phyloP scores from a whole-genome alignment of 2,888 invertebrate genomes.

The Philereme vetulata region DNA sequence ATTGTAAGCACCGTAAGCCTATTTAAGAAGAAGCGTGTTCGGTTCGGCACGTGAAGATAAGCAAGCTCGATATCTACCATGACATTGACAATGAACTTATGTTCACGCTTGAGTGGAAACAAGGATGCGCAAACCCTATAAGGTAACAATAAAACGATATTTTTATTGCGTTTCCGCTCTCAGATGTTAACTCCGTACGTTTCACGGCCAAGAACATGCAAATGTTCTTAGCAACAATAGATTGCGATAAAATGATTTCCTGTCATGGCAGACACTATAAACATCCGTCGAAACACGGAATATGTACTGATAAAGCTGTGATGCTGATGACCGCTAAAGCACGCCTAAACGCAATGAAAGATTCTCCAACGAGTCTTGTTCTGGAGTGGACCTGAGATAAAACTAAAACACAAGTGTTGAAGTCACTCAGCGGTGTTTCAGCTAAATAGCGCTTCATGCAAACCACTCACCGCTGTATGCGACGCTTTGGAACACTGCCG shows the following conservation, averaged over 20 bases:
- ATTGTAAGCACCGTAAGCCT: conserved; percentile 56
- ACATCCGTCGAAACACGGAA: conserved; percentile 32
- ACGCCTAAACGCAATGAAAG: conserved; percentile 40
- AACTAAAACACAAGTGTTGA: conserved; percentile 18
- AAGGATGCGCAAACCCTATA: conserved; percentile 22
- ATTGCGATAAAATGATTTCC: conserved; percentile 20
- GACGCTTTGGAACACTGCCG: conserved; percentile 97
- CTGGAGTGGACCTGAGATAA: conserved; percentile 57
- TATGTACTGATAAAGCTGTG: conserved; percentile 53
- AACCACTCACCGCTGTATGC: conserved; percentile 96
- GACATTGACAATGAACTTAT: conserved; percentile 41
- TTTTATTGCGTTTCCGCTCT: conserved; percentile 27
- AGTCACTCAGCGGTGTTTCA: conserved; percentile 33
- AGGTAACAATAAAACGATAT: conserved; percentile 27
- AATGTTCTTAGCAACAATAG: conserved; percentile 22
- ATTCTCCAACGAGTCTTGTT: conserved; percentile 61
- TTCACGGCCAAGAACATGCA: conserved; percentile 27
- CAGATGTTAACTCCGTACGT: conserved; percentile 22
- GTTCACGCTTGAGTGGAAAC: conserved; percentile 25
- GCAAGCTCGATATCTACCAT: conserved; percentile 48
- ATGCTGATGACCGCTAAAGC: conserved; percentile 54
- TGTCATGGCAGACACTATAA: conserved; percentile 24
- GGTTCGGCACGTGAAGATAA: conserved; percentile 42
- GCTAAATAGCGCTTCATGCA: conserved; percentile 69
- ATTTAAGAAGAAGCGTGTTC: conserved; percentile 33